Evolutionary conservation across 1,140 invertebrate species (phyloP).

Genomic region (Caerostris extrusa): DNA sequence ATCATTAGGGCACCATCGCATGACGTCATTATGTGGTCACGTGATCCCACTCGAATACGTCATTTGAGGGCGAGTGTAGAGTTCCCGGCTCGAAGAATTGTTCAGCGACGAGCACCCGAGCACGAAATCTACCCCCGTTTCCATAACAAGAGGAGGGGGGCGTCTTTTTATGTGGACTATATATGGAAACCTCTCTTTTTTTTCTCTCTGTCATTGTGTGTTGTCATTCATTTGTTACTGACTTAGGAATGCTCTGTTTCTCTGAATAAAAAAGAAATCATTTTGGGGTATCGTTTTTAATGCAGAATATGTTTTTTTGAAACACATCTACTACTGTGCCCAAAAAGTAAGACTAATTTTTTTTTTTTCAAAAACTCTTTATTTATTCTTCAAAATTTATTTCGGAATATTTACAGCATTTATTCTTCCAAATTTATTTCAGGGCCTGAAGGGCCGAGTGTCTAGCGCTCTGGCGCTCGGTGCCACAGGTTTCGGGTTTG

Average conservation of each 20-base stretch:
- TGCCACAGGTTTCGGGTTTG: too few species aligned
- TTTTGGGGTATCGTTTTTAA: too few species aligned
- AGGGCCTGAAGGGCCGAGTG: too few species aligned
- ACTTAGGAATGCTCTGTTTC: not conserved
- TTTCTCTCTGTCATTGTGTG: not conserved
- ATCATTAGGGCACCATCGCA: not conserved
- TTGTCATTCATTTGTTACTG: conserved; percentile 20
- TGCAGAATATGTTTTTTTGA: too few species aligned
- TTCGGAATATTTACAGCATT: too few species aligned
- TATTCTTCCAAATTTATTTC: too few species aligned
- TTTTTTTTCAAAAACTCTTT: too few species aligned
- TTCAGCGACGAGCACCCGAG: not conserved
- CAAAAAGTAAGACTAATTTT: too few species aligned
- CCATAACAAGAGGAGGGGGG: not conserved
- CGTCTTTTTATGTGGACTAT: conserved; percentile 32
- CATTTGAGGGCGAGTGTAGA: conserved; percentile 10
- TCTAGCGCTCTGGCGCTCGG: too few species aligned
- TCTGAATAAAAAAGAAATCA: too few species aligned
- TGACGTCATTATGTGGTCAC: conserved; percentile 50
- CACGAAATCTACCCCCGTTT: not conserved
- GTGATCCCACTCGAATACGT: conserved; percentile 23
- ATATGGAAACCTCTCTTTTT: conserved; percentile 11
- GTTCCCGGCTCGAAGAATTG: not conserved
- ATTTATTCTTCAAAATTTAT: too few species aligned
- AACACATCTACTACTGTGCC: too few species aligned